phyloP scores from a whole-genome alignment of 2,888 invertebrate genomes.

The Slavum lentiscoides region DNA sequence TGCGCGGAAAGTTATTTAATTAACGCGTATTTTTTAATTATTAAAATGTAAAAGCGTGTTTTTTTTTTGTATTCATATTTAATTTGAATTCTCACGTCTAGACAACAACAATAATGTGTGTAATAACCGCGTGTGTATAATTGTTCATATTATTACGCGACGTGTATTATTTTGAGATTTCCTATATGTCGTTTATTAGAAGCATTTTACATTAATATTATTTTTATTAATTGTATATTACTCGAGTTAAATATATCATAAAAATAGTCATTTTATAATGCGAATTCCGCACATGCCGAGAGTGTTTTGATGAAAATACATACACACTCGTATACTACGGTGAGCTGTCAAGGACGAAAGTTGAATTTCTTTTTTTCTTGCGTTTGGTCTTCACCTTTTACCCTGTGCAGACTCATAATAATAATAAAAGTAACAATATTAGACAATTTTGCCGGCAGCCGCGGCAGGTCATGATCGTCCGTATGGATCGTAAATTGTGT shows the following conservation, averaged over 20 bases:
- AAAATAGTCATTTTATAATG: not conserved
- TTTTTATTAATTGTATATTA: too few relatives aligned
- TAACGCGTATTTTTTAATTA: conserved; percentile 3
- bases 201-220: too few relatives aligned
- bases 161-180: too few relatives aligned
- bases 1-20: too few relatives aligned
- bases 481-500: not conserved
- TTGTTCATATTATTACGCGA: too few relatives aligned
- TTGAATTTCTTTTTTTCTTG: not conserved
- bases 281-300: not conserved
- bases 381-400: conserved; percentile 36
- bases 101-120: not conserved
- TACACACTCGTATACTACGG: too few relatives aligned
- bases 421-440: not conserved
- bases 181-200: too few relatives aligned
- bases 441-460: not conserved
- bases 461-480: not conserved
- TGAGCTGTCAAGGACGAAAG: conserved; percentile 36
- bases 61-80: not conserved
- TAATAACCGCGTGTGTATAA: not conserved
- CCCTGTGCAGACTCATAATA: not conserved
- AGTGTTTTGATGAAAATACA: conserved; percentile 5
- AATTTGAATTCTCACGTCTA: conserved; percentile 18
- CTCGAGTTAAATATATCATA: too few relatives aligned
- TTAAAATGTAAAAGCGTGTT: not conserved